Conservation (phyloP, 2,113 vertebrate species). For the Silurus meridionalis region DNA sequence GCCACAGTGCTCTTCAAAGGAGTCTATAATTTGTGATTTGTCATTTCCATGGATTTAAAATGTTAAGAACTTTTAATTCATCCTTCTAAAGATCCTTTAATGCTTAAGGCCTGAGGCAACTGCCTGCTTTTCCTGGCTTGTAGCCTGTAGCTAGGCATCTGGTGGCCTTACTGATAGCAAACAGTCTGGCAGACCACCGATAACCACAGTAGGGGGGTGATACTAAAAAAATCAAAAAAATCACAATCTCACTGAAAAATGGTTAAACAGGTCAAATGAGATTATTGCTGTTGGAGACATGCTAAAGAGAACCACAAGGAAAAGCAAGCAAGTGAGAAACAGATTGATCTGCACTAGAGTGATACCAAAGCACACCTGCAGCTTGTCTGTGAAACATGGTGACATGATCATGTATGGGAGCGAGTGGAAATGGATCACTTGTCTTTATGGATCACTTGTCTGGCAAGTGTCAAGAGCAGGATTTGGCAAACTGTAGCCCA, state of each 20-base stretch:
- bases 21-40: background rate
- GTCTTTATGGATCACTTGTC: constrained; percentile 11
- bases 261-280: constrained; percentile 5
- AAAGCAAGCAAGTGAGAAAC: background rate
- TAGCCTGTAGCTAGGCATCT: constrained; percentile 7
- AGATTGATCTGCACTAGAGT: too few species aligned
- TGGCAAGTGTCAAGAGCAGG: background rate
- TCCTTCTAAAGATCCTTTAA: constrained; percentile 1
- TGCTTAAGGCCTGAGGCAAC: background rate
- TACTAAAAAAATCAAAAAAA: background rate
- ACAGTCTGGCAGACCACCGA: background rate
- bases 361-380: background rate
- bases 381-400: background rate
- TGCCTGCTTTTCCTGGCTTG: background rate
- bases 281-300: background rate
- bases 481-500: background rate
- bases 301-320: background rate
- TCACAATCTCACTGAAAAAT: background rate
- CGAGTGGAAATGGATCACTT: constrained; percentile 2
- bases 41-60: background rate
- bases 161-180: background rate
- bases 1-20: background rate
- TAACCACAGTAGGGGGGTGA: constrained; percentile 5
- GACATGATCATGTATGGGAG: background rate
- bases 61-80: constrained; percentile 1